These are phyloP conservation scores for Pygoscelis antarcticus DNA, from an alignment of 2,113 vertebrate species.

Conservation along the genomic window DNA sequence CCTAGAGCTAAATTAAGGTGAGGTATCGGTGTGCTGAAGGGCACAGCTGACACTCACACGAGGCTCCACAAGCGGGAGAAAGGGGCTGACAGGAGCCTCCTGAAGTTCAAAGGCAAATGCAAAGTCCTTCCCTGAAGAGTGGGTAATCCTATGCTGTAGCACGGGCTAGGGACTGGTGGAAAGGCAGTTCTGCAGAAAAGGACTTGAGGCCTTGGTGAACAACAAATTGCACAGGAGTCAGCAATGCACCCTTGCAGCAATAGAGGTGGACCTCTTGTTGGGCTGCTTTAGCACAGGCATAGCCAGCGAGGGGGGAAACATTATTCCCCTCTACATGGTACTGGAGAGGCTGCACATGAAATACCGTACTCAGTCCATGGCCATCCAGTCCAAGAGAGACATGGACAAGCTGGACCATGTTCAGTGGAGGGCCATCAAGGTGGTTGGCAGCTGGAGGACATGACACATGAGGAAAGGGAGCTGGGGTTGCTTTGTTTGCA, in stretches of 20 bases:
- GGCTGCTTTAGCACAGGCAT: background rate
- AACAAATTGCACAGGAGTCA: background rate
- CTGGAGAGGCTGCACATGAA: background rate
- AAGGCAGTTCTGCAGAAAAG: background rate
- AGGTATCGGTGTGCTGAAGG: background rate
- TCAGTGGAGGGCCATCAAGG: background rate
- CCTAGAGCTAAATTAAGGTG: background rate
- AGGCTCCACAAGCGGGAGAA: background rate
- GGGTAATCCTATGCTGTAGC: background rate
- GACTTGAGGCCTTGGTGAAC: background rate
- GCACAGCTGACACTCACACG: accelerated
- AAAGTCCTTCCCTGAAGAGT: background rate
- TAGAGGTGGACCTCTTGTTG: background rate
- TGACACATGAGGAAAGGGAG: background rate
- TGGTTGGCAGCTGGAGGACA: background rate
- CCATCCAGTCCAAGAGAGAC: background rate
- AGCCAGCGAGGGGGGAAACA: accelerated
- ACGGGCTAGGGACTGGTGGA: background rate
- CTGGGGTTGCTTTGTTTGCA: background rate
- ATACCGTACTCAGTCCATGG: background rate
- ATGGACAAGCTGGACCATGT: background rate
- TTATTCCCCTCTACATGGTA: background rate
- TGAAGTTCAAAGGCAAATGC: background rate
- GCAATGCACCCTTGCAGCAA: background rate
- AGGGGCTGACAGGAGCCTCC: background rate